Evolutionary conservation across 2,888 invertebrate species (phyloP), one percentile per base, ranked within the genome.

Genomic region (Ectemnius lituratus): DNA sequence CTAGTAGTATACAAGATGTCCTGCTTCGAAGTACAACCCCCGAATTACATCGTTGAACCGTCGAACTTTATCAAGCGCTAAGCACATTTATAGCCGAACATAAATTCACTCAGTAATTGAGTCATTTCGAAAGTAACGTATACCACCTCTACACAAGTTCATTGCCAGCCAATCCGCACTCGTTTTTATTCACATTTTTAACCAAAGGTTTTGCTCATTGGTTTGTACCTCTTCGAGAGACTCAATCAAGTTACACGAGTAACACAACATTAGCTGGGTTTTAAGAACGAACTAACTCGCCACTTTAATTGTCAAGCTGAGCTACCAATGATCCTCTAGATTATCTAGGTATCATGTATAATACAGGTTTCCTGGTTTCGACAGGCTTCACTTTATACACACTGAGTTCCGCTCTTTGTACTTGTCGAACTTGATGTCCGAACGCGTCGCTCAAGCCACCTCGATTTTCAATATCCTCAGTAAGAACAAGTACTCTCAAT

Each of bases 301-400:
- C 52, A 16, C 52, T 37, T 4, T 49, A 60, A 58, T 18, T 58
- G 49, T 20, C 47, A 74, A 75, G 71, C 72, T 58, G 52, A 28
- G 49, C 69, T 70, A 65, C 70, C 73, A 67, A 46, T 62, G 68
- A 74, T 56, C 64, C 69, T 37, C 67, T 37, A 37, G 62, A 67
- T 69, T 75, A 73, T 73, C 62, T 80, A 78, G 49, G 47, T 67
- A 58, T 67, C 58, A 78, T 60, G 58, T 81, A 81, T 81, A 70
- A 75, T 81, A 81, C 81, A 73, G 60, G 69, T 69, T 66, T 69
- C 37, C 37, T 11, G 8, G 0, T 37, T 37, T 59, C 62, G 45
- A 23, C 63, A 60, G 61, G 20, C 59, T 71, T 49, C 73, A 76
- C 73, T 81, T 80, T 79, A 73, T 82, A 82, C 78, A 81, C 73